Conservation (phyloP, 2,797 vertebrate genomes). For the Chloroceryle amazona region DNA sequence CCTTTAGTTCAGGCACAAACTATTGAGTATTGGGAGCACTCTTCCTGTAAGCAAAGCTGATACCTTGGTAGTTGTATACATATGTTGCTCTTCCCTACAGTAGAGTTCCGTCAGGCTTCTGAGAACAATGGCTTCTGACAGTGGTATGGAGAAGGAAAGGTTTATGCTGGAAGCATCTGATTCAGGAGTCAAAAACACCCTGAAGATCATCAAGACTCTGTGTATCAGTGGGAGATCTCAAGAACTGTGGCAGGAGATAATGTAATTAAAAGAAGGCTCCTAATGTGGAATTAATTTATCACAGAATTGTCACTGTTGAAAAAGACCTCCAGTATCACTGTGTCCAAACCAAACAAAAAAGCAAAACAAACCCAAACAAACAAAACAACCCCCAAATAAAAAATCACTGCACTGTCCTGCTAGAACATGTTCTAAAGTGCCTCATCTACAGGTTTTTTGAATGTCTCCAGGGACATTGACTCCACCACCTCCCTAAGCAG, state of each 20-base stretch:
- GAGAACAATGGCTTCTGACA: neutral
- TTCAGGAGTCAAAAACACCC: neutral
- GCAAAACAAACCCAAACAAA: too few species aligned
- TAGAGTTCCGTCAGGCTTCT: neutral
- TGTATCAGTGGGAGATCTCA: neutral
- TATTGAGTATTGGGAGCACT: neutral
- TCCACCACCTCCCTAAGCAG: too few species aligned
- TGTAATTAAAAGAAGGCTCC: neutral
- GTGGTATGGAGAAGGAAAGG: neutral
- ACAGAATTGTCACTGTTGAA: too few species aligned
- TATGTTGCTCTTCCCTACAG: accelerated
- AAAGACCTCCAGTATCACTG: too few species aligned
- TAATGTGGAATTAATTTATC: neutral
- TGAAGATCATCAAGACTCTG: neutral
- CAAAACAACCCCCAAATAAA: too few species aligned
- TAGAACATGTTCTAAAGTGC: too few species aligned
- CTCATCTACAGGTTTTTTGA: too few species aligned
- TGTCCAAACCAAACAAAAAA: too few species aligned
- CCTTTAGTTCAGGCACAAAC: neutral
- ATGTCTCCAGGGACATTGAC: too few species aligned
- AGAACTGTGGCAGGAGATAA: neutral
- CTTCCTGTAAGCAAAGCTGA: neutral
- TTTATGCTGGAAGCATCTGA: neutral
- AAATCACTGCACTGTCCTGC: too few species aligned
- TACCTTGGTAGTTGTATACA: neutral